Evolutionary conservation across 2,113 vertebrate species (phyloP).

Genomic region (Willisornis vidua): DNA sequence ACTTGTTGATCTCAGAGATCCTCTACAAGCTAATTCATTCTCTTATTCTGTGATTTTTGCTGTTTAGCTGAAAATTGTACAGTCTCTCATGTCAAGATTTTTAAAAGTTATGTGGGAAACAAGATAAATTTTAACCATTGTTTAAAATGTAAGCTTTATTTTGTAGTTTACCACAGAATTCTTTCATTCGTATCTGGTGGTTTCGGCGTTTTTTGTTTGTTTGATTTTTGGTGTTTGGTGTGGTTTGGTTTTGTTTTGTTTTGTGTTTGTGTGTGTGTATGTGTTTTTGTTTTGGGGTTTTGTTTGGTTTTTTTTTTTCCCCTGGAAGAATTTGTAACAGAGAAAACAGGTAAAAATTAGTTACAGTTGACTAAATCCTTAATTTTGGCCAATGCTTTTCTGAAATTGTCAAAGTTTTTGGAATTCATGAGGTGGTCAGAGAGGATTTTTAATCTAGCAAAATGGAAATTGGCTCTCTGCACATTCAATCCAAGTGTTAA

Average conservation of each 20-base stretch:
- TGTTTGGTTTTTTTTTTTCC: neutral
- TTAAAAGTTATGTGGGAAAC: neutral
- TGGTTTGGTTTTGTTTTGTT: too few species aligned
- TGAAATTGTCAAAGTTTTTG: neutral
- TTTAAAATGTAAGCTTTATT: neutral
- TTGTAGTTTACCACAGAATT: neutral
- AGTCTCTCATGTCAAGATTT: neutral
- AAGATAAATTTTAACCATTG: neutral
- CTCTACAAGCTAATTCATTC: neutral
- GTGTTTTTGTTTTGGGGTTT: too few species aligned
- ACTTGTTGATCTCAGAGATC: neutral
- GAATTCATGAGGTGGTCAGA: neutral
- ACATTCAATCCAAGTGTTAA: neutral
- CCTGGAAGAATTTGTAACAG: neutral
- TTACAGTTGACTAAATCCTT: neutral
- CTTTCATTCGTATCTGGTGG: neutral
- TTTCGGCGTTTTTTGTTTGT: accelerated
- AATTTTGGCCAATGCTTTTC: neutral
- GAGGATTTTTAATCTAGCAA: neutral
- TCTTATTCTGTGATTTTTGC: neutral
- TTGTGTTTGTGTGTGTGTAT: too few species aligned
- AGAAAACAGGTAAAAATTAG: neutral
- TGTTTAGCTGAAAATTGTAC: neutral
- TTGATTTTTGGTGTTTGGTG: neutral
- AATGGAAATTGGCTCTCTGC: accelerated